phyloP scores from a whole-genome alignment of 2,797 vertebrate species.

The Myoxocephalus aenaeus region DNA sequence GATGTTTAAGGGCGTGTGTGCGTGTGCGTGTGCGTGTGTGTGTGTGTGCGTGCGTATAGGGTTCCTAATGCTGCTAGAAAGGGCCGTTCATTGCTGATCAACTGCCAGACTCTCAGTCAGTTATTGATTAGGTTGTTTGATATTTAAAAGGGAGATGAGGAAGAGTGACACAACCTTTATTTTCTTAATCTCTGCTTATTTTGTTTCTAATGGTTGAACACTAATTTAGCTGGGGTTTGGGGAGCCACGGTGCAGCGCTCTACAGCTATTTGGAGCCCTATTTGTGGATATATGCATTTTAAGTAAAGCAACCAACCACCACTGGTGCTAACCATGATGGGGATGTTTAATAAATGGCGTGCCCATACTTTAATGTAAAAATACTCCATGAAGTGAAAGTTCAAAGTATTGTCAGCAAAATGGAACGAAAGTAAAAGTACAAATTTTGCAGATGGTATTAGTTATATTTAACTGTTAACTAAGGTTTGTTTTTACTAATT shows the following conservation, averaged over 20 bases:
- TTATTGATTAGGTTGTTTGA: slow-evolving; percentile 78
- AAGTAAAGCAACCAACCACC: background rate
- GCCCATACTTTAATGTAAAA: background rate
- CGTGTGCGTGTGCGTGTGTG: slow-evolving; percentile 14
- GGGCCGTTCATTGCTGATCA: slow-evolving; percentile 67
- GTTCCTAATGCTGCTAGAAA: slow-evolving; percentile 63
- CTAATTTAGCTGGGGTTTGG: background rate
- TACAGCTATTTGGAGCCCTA: background rate
- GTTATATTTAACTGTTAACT: background rate
- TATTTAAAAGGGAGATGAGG: slow-evolving; percentile 55
- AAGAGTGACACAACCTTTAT: slow-evolving; percentile 2
- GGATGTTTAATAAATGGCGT: background rate
- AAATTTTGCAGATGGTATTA: background rate
- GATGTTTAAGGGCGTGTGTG: slow-evolving; percentile 21
- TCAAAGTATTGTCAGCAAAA: background rate
- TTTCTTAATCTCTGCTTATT: slow-evolving; percentile 6
- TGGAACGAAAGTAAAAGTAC: background rate
- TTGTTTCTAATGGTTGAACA: background rate
- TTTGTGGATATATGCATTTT: slow-evolving; percentile 13
- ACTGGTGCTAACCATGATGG: background rate
- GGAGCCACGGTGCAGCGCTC: background rate
- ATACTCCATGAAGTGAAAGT: background rate
- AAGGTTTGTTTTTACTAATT: background rate
- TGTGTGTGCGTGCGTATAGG: slow-evolving; percentile 30
- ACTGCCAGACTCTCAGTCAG: slow-evolving; percentile 66